Evolutionary conservation across 2,888 invertebrate genomes (phyloP).

Genomic region (Xestobium rufovillosum): DNA sequence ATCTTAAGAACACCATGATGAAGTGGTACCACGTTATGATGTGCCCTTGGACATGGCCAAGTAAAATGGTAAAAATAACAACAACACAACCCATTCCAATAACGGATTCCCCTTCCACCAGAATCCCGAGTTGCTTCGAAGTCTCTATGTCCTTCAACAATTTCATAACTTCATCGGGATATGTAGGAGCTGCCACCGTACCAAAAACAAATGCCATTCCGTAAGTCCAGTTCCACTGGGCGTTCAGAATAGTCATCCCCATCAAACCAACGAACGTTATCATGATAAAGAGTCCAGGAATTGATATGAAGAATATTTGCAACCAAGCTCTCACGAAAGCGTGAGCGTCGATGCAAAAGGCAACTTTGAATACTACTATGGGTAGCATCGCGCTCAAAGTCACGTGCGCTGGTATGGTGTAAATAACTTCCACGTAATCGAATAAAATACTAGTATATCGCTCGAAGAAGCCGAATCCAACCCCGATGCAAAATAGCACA

Average conservation of each 20-base stretch:
- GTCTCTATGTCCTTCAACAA: background rate
- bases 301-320: background rate
- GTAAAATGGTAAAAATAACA: background rate
- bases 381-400: no score
- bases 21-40: background rate
- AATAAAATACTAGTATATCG: no score
- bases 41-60: background rate
- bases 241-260: background rate
- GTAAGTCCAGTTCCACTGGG: background rate
- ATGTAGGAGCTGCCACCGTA: background rate
- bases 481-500: no score
- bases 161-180: background rate
- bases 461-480: no score
- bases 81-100: background rate
- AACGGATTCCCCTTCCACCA: conserved; percentile 1
- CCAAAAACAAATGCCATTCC: background rate
- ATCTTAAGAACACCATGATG: background rate
- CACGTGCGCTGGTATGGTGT: no score
- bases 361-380: background rate
- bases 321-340: background rate
- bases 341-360: conserved; percentile 1
- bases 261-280: background rate
- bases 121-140: background rate
- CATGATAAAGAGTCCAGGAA: background rate
- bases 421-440: no score